These are phyloP conservation scores for Bombus terrestris DNA, from an alignment of 1,140 invertebrate genomes.

Conservation along the genomic window DNA sequence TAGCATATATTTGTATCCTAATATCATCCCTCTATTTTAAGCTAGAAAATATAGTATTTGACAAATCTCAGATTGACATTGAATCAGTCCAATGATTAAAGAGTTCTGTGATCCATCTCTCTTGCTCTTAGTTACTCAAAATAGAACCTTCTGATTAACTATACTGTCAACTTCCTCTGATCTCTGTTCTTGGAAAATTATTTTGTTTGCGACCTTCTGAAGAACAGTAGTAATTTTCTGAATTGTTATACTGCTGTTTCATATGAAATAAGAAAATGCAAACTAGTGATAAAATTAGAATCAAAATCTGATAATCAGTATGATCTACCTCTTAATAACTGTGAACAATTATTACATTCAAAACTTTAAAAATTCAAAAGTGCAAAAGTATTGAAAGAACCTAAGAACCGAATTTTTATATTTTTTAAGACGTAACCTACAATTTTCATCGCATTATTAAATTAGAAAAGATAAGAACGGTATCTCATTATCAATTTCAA, in stretches of 20 bases:
- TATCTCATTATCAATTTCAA: background rate
- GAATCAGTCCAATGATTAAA: conserved; percentile 19
- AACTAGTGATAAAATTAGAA: background rate
- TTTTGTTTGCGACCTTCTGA: background rate
- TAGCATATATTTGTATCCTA: background rate
- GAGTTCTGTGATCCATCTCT: background rate
- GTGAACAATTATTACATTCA: no score
- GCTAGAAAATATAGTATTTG: background rate
- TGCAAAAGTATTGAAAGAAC: no score
- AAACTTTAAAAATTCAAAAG: no score
- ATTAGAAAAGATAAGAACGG: background rate
- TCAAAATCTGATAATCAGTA: no score
- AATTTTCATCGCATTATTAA: background rate
- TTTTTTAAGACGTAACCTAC: background rate
- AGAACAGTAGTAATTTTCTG: background rate
- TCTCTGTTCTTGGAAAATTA: background rate
- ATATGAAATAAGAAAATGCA: background rate
- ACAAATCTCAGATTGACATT: background rate
- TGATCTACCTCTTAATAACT: no score
- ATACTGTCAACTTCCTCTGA: background rate
- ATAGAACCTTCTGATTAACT: background rate
- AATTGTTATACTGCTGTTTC: background rate
- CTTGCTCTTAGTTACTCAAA: background rate
- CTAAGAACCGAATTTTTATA: background rate
- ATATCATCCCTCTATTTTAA: background rate